phyloP scores from a whole-genome alignment of 1,140 invertebrate species.

The Drosophila subpulchrella region DNA sequence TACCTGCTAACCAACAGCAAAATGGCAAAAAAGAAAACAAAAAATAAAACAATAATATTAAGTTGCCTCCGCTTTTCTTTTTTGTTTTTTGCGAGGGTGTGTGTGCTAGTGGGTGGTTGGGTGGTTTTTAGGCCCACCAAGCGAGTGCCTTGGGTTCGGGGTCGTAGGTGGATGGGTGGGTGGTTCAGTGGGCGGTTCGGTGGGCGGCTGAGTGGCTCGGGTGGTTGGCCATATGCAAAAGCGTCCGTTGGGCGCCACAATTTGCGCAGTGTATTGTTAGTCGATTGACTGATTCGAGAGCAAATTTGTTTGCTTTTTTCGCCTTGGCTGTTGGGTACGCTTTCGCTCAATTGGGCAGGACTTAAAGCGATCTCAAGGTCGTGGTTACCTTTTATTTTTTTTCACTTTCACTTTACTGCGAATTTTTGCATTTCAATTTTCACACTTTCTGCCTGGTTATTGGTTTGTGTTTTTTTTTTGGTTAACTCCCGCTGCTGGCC shows the following conservation, averaged over 20 bases:
- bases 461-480: not conserved
- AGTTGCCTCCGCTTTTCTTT: conserved; percentile 30
- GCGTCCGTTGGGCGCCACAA: conserved; percentile 60
- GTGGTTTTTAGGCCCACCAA: conserved; percentile 2
- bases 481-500: not conserved
- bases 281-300: conserved; percentile 60
- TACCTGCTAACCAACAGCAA: conserved; percentile 30
- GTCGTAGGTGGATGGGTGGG: conserved; percentile 3
- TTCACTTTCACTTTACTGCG: conserved; percentile 14
- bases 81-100: not conserved
- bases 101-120: not conserved
- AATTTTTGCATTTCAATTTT: too few species aligned
- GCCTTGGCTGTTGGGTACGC: conserved; percentile 13
- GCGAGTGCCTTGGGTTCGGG: conserved; percentile 9
- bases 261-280: conserved; percentile 67
- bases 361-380: conserved; percentile 33
- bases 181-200: conserved; percentile 4
- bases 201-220: conserved; percentile 25
- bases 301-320: conserved; percentile 22
- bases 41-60: conserved; percentile 57
- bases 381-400: conserved; percentile 16
- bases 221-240: conserved; percentile 54
- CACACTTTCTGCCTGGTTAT: not conserved
- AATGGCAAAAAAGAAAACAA: conserved; percentile 14
- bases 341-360: conserved; percentile 32